Evolutionary conservation across 30 jellyfish, hydroid and myxozoan species (phyloP).

Genomic region (Hydractinia symbiolongicarpus): DNA sequence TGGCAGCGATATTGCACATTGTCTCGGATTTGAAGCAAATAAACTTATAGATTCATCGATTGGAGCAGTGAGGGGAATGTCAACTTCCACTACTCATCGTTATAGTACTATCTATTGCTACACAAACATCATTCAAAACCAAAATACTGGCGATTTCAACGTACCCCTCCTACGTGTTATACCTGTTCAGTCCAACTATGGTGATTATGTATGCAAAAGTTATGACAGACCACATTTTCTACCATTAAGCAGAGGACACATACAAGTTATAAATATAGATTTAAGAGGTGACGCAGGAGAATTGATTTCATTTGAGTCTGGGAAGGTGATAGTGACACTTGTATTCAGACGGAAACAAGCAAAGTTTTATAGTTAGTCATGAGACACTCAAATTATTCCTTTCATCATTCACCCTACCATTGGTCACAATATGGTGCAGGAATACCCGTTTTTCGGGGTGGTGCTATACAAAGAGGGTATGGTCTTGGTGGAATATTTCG

Average conservation of each 20-base stretch:
- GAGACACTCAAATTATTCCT: not conserved
- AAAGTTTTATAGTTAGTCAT: not conserved
- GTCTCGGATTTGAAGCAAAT: conserved; percentile 18
- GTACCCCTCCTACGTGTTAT: too few species aligned
- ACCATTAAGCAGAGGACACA: too few species aligned
- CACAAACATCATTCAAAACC: conserved; percentile 27
- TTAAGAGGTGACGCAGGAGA: conserved; percentile 32
- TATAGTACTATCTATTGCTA: conserved; percentile 8
- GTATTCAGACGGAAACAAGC: conserved; percentile 18
- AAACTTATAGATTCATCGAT: not conserved
- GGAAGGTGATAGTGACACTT: conserved; percentile 14
- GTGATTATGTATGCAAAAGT: too few species aligned
- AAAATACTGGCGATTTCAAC: too few species aligned
- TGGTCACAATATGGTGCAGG: not conserved
- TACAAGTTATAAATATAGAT: too few species aligned
- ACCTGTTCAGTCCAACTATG: too few species aligned
- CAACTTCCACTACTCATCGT: conserved; percentile 3
- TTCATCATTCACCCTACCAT: not conserved
- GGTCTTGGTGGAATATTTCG: conserved; percentile 28
- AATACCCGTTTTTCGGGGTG: conserved; percentile 16
- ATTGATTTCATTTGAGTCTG: conserved; percentile 27
- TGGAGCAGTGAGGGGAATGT: not conserved
- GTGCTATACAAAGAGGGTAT: conserved; percentile 16
- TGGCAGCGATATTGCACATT: conserved; percentile 17
- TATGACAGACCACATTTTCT: too few species aligned